These are phyloP conservation scores for Bellardia pandia DNA, from an alignment of 2,888 invertebrate genomes.

Conservation along the genomic window DNA sequence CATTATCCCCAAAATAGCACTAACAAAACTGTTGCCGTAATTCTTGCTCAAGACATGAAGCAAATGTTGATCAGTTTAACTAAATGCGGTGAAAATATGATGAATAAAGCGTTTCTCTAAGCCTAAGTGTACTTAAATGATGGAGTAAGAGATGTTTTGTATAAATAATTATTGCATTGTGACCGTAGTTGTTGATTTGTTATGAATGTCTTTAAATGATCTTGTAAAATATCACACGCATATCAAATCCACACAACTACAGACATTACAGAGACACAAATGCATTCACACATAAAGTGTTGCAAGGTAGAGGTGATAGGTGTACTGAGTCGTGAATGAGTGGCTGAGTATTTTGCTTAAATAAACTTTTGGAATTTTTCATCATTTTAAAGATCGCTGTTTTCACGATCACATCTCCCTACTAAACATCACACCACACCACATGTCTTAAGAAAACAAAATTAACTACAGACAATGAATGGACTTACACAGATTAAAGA, in stretches of 20 bases:
- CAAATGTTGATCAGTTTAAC: too few species aligned
- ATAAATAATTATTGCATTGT: constrained; percentile 34
- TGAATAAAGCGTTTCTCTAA: not conserved
- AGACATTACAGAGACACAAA: not conserved
- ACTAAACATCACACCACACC: constrained; percentile 8
- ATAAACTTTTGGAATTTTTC: constrained; percentile 51
- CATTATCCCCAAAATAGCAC: too few species aligned
- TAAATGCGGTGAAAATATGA: too few species aligned
- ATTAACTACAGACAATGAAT: not conserved
- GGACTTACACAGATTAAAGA: not conserved
- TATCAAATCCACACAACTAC: constrained; percentile 50
- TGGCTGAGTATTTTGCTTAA: constrained; percentile 22
- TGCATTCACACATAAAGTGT: not conserved
- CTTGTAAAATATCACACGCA: constrained; percentile 67
- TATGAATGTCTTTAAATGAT: constrained; percentile 55
- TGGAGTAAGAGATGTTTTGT: not conserved
- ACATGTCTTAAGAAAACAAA: constrained; percentile 13
- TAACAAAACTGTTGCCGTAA: too few species aligned
- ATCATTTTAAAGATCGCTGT: not conserved
- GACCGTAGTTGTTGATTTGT: constrained; percentile 24
- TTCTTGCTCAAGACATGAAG: too few species aligned
- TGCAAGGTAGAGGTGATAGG: not conserved
- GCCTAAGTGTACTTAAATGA: constrained; percentile 10
- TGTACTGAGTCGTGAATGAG: constrained; percentile 14
- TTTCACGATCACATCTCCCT: constrained; percentile 22